Conservation (phyloP, 2,113 vertebrate species). For the Oreotrochilus melanogaster region DNA sequence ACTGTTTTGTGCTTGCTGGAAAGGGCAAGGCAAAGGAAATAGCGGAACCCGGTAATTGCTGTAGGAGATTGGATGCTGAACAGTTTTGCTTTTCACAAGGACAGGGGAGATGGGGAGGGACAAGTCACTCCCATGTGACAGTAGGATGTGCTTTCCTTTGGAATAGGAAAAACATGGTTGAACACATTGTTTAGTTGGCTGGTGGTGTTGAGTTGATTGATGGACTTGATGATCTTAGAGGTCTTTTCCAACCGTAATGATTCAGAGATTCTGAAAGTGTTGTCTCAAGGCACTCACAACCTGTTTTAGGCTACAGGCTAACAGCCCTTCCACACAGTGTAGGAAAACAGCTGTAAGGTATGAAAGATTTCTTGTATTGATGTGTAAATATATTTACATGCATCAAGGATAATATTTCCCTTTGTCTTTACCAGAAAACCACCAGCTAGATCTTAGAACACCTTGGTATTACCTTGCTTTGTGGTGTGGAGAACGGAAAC, state of each 20-base stretch:
- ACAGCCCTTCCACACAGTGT: background rate
- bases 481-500: background rate
- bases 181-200: too few species aligned
- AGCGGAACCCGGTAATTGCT: background rate
- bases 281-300: fast-evolving
- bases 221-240: too few species aligned
- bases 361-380: background rate
- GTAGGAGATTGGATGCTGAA: background rate
- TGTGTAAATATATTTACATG: background rate
- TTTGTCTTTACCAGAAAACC: background rate
- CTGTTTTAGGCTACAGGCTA: background rate
- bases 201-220: too few species aligned
- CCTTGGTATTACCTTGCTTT: background rate
- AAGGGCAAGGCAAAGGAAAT: background rate
- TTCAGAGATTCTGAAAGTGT: background rate
- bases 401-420: background rate
- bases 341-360: background rate
- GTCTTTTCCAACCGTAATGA: too few species aligned
- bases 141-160: background rate
- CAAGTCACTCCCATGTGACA: background rate
- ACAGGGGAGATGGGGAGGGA: background rate
- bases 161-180: background rate
- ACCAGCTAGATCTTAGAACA: background rate
- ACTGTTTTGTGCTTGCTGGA: background rate
- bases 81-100: background rate